Evolutionary conservation across 1,140 invertebrate genomes (phyloP), one percentile per base, ranked within the genome.

Genomic region (Asobara japonica): DNA sequence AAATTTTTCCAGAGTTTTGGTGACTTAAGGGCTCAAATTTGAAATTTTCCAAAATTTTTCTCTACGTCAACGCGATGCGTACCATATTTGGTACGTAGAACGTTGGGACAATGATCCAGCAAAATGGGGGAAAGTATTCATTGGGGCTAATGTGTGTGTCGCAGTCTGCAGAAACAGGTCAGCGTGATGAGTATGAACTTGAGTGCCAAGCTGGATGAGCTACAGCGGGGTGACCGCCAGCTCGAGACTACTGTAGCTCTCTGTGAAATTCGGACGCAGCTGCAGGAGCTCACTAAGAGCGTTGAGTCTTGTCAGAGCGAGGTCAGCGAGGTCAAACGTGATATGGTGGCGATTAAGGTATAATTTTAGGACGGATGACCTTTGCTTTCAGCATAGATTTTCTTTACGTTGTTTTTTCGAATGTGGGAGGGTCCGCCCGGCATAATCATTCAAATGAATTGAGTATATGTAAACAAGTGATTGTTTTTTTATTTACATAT

Each of bases 131-230:
- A n/a, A 56, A 22, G 11, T 33, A 72, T 61, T 66, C 45, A 72
- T 72, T 60, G 70, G 16, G 16, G 62, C 56, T 29, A 65, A 70
- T 66, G 56, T 83, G 71, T 80, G 76, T 84, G 76, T 86, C 79
- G 72, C 89, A 96, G 94, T 93, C 93, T 96, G 90, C 95, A 96
- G 91, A 95, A 95, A 91, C 95, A 96, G 93, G 94, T 96, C 91
- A 95, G 93, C 91, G 93, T 96, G 89, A 96, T 97, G 95, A 96
- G 94, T 89, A 95, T 95, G 93, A 96, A 96, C 91, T 91, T 96
- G 89, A 94, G 92, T 86, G 92, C 93, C 81, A 95, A 96, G 90
- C 90, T 96, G 90, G 95, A 96, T 89, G 94, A 96, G 89, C 92
- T 96, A 88, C 94, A 95, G 86, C 90, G 93, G 78, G 93, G 92